Evolutionary conservation across 2,888 invertebrate genomes (phyloP), one percentile per base, ranked within the genome.

Genomic region (Sesia bembeciformis): DNA sequence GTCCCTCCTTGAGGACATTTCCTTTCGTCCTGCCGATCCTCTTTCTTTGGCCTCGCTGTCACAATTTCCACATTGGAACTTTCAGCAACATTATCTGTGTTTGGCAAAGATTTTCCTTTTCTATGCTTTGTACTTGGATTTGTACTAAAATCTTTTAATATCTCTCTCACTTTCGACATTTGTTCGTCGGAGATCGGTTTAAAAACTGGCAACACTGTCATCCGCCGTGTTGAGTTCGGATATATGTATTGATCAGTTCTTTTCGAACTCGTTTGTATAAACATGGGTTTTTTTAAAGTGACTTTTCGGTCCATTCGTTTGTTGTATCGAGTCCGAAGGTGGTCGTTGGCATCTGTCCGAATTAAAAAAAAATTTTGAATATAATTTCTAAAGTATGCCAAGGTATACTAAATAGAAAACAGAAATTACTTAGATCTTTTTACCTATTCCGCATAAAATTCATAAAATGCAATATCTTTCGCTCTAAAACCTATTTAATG

Each of bases 1-100:
- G 93, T 94, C 55, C 95, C 94, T 58, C 94, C 96, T 70, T 93
- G 92, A 51, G 92, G 84, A 76, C 94, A 94, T 62, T 89, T 84
- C 55, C 91, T 88, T 64, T 91, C 91, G 62, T 91, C 83, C 54
- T 80, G 76, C 59, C 85, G 61, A 41, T 74, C 67, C 42, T 64
- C 63, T 23, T 61, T 62, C 55, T 62, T 61, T 23, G 60, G 54
- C 50, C 62, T 60, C 5, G 64, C 66, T 3, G 57, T 56, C 5
- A 61, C 54, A 5, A 53, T 55, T 49, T 64, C 58, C 39, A 60
- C 40, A 7, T 57, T 58, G 5, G 62, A 58, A 53, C 59, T 40
- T 40, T 62, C 62, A 7, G 52, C 43, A 4, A 43, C 57, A 51
- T 53, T 65, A 42, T 76, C 73, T 52, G 84, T 3, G 4, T 39